These are phyloP conservation scores for Telenomus remus DNA, from an alignment of 1,140 invertebrate genomes.

Conservation along the genomic window DNA sequence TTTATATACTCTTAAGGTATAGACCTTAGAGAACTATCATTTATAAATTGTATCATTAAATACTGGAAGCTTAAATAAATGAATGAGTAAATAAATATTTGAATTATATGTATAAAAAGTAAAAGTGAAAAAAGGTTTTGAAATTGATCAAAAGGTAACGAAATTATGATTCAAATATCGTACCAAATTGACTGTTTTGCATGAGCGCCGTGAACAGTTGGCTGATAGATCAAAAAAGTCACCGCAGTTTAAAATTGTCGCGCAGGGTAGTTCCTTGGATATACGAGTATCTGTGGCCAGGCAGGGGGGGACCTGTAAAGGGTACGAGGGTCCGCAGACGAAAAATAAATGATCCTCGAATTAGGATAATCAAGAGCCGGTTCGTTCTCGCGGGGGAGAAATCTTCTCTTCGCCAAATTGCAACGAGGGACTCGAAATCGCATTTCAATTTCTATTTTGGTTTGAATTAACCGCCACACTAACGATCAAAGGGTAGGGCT, in stretches of 20 bases:
- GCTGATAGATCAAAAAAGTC: slow-evolving; percentile 74
- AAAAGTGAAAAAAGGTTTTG: slow-evolving; percentile 12
- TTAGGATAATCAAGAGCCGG: slow-evolving; percentile 75
- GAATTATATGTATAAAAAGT: no score
- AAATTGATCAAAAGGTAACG: background rate
- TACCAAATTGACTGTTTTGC: slow-evolving; percentile 73
- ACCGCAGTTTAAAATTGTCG: slow-evolving; percentile 72
- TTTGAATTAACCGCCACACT: slow-evolving; percentile 58
- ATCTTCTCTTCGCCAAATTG: slow-evolving; percentile 61
- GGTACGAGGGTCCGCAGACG: slow-evolving; percentile 67
- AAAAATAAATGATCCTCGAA: slow-evolving; percentile 76
- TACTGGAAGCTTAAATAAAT: no score
- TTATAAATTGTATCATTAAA: no score
- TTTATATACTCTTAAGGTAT: no score
- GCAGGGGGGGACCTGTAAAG: slow-evolving; percentile 52
- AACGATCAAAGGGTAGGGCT: slow-evolving; percentile 32
- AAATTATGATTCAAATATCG: slow-evolving; percentile 22
- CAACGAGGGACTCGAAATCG: slow-evolving; percentile 70
- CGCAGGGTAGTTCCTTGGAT: slow-evolving; percentile 25
- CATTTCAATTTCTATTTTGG: slow-evolving; percentile 74
- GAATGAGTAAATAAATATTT: no score
- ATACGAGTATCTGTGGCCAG: slow-evolving; percentile 18
- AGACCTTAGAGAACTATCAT: no score
- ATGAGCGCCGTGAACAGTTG: slow-evolving; percentile 72
- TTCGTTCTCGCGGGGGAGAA: slow-evolving; percentile 64